These are phyloP conservation scores for Drosophila orosa DNA, from an alignment of 1,140 invertebrate genomes.

Conservation along the genomic window DNA sequence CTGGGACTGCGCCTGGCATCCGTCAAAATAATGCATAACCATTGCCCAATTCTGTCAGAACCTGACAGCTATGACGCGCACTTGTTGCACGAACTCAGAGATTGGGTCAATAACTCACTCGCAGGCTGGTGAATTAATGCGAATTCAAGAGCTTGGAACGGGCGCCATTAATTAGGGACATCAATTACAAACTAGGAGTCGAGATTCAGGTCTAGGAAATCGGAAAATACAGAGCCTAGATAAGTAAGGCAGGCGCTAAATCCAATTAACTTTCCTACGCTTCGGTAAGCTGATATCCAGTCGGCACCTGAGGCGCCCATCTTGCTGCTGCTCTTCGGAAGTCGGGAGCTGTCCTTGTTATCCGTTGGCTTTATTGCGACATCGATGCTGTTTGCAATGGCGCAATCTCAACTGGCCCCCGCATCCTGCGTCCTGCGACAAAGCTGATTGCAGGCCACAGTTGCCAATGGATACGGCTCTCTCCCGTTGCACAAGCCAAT, in stretches of 20 bases:
- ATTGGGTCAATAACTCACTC: constrained; percentile 12
- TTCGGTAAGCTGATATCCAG: constrained; percentile 49
- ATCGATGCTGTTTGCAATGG: constrained; percentile 45
- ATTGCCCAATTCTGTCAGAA: constrained; percentile 18
- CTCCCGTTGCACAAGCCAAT: constrained; percentile 35
- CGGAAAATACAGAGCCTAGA: constrained; percentile 15
- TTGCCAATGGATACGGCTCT: constrained; percentile 36
- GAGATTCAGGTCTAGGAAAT: neutral
- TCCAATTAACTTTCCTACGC: constrained; percentile 59
- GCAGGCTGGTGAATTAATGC: constrained; percentile 20
- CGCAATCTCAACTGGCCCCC: constrained; percentile 40
- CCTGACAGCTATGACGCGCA: constrained; percentile 40
- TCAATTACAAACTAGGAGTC: constrained; percentile 33
- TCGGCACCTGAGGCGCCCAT: constrained; percentile 1
- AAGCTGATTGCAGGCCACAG: constrained; percentile 39
- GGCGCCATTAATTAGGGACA: constrained; percentile 49
- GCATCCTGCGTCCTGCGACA: constrained; percentile 1
- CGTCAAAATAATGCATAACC: constrained; percentile 38
- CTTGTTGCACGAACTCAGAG: constrained; percentile 35
- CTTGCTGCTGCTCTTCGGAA: neutral
- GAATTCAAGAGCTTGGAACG: constrained; percentile 24
- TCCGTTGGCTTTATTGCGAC: constrained; percentile 46
- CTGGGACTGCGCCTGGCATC: neutral
- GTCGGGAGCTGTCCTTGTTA: constrained; percentile 17
- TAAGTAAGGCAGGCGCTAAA: constrained; percentile 60